Base-by-base conservation (phyloP, 2,888 invertebrate species). In the Danaus chrysippus region DNA sequence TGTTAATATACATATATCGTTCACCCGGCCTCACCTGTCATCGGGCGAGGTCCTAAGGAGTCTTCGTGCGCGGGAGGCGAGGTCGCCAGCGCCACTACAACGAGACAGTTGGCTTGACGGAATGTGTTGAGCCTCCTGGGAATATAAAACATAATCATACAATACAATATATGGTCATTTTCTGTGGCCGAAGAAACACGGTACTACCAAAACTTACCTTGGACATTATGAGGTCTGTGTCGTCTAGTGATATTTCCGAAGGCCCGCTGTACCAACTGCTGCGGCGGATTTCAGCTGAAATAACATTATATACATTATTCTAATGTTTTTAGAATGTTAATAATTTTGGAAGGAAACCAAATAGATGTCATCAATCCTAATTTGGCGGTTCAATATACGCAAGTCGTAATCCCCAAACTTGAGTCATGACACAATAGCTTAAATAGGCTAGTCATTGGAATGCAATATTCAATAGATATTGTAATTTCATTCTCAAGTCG, bases 211-310 rank as follows among this genome's bases (percentile, higher is more conserved):
- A 10, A 17, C 49, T 12, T 11, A 87, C 90, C 85, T 90, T 90
- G 10, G 82, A 79, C 81, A 89, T 84, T 66, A 86, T 75, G 55
- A 90, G 80, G 61, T 87, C 89, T 1, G 87, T 86, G 67, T 90
- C 90, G 66, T 90, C 90, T 5, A 88, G 68, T 0, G 90, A 86
- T 11, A 88, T 81, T 44, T 90, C 88, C 0, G 89, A 84, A 0
- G 89, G 90, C 0, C 85, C 89, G 64, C 87, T 86, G 77, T 87
- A 88, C 86, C 89, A 89, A 56, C 88, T 89, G 65, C 81, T 86
- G 64, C 87, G 83, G 0, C 86, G 79, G 0, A 76, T 73, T 13
- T 86, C 89, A 46, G 78, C 89, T 87, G 74, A 0, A 56, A 55
- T 5, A 44, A 6, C 42, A 62, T 13, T 44, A 42, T 44, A 58